phyloP scores from a whole-genome alignment of 2,797 vertebrate species.

The Channa striata region DNA sequence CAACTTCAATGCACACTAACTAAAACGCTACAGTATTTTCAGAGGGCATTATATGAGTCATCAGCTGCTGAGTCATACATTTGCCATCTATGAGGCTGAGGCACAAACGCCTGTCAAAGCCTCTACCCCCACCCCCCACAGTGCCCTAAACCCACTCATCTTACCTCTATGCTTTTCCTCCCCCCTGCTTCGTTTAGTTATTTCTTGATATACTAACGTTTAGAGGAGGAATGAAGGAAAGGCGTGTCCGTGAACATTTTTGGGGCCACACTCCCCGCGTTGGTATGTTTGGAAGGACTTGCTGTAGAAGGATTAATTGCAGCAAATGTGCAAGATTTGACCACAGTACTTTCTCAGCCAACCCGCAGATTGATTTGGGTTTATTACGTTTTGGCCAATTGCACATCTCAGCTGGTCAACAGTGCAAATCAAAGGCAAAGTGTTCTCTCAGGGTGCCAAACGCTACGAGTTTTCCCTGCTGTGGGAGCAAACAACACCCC shows the following conservation, averaged over 20 bases:
- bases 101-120: conserved; percentile 40
- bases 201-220: background rate
- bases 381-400: conserved; percentile 62
- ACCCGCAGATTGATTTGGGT: conserved; percentile 57
- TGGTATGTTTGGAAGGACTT: conserved; percentile 39
- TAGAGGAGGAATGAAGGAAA: background rate
- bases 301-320: conserved; percentile 22
- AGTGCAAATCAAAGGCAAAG: conserved; percentile 59
- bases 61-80: conserved; percentile 69
- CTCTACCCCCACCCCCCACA: background rate
- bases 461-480: conserved; percentile 38
- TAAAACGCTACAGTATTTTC: conserved; percentile 61
- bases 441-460: conserved; percentile 34
- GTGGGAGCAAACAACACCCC: conserved; percentile 43
- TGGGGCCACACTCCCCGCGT: conserved; percentile 17
- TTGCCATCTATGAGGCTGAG: conserved; percentile 46
- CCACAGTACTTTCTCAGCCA: conserved; percentile 49
- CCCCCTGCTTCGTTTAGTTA: background rate
- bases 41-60: conserved; percentile 67
- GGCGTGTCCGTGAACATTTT: conserved; percentile 25
- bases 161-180: background rate
- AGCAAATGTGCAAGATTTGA: conserved; percentile 43
- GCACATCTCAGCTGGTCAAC: conserved; percentile 40
- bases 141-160: conserved; percentile 16
- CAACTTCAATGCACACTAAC: conserved; percentile 44